phyloP scores from a whole-genome alignment of 2,113 vertebrate species.

The Hiodon alosoides region DNA sequence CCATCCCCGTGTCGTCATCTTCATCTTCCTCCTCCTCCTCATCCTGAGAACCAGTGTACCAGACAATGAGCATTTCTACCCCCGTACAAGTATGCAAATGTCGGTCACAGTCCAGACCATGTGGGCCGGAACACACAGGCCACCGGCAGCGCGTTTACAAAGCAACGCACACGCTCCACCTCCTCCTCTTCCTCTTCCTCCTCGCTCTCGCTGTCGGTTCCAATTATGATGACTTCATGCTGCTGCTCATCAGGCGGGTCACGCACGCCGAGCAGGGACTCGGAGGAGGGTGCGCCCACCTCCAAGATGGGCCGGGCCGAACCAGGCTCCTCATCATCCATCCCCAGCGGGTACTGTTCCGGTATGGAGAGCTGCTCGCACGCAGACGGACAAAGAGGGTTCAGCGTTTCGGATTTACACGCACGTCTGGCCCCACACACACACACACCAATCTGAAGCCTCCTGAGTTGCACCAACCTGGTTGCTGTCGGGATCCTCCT shows the following conservation, averaged over 20 bases:
- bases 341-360: conserved; percentile 62
- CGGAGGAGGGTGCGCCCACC: conserved; percentile 67
- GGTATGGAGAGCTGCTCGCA: conserved; percentile 69
- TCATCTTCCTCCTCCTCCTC: conserved; percentile 61
- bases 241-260: conserved; percentile 65
- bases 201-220: conserved; percentile 83
- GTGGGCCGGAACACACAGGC: too few species aligned
- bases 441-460: not conserved
- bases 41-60: conserved; percentile 34
- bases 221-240: conserved; percentile 82
- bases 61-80: too few species aligned
- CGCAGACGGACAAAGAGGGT: not conserved
- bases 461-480: conserved; percentile 55
- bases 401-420: too few species aligned
- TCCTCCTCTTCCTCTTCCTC: conserved; percentile 62
- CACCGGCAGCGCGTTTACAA: not conserved
- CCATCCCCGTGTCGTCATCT: conserved; percentile 70
- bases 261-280: conserved; percentile 63
- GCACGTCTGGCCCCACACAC: not conserved
- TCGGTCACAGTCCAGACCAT: too few species aligned
- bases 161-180: not conserved
- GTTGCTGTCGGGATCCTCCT: conserved; percentile 73
- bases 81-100: too few species aligned
- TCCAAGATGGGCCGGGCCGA: conserved; percentile 78
- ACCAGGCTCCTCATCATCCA: conserved; percentile 58